Evolutionary conservation across 2,888 invertebrate genomes (phyloP).

Genomic region (Pyrgus malvae): DNA sequence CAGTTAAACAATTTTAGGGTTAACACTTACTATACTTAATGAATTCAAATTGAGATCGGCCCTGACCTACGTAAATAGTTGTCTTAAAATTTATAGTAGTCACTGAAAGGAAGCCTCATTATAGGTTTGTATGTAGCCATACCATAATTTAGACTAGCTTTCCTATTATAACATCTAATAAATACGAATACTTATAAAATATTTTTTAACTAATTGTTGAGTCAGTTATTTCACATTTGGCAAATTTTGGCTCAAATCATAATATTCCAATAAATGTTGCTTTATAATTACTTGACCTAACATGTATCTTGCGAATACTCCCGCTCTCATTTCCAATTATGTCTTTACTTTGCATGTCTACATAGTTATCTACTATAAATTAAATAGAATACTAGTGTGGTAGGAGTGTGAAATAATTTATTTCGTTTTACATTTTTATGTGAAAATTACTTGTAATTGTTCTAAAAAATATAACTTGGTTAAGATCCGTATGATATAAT

Average conservation of each 20-base stretch:
- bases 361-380: no score
- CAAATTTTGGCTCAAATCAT: conserved; percentile 75
- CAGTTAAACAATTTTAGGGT: no score
- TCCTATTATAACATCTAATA: conserved; percentile 45
- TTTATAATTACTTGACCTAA: not conserved
- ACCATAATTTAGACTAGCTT: conserved; percentile 56
- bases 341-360: not conserved
- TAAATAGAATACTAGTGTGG: no score
- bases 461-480: no score
- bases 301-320: conserved; percentile 1
- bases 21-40: no score
- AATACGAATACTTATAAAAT: conserved; percentile 43
- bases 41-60: no score
- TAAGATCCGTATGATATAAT: no score
- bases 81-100: no score
- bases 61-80: no score
- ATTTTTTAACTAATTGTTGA: conserved; percentile 41
- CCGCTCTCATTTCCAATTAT: not conserved
- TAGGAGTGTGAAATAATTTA: no score
- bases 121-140: conserved; percentile 33
- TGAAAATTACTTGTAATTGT: no score
- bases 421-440: no score
- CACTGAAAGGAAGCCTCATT: conserved; percentile 6
- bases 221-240: conserved; percentile 61
- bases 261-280: conserved; percentile 41